Percentiles rank a stretch among this genome's conserved stretches.
phyloP scores from a whole-genome alignment of 2,113 vertebrate genomes.

The Chamaea fasciata region DNA sequence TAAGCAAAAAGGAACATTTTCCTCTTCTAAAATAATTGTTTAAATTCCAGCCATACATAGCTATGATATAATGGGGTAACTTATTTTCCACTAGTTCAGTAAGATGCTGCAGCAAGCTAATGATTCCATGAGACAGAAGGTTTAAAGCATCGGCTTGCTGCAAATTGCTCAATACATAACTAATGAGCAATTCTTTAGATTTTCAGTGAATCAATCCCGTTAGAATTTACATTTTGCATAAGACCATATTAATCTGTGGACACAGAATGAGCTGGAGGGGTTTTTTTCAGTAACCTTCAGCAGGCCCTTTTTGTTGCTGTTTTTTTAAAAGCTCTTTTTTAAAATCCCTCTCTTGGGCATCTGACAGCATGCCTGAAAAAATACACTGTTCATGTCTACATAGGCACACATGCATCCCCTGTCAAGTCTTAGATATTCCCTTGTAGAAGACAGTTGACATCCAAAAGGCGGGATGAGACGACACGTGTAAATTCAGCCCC shows the following conservation, averaged over 20 bases:
- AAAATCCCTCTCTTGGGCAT: not conserved
- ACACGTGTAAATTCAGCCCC: not conserved
- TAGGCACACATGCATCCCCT: not conserved
- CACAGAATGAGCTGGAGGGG: accelerated
- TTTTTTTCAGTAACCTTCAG: not conserved
- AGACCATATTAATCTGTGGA: not conserved
- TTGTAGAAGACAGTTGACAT: slow-evolving; percentile 1
- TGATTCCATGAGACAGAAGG: not conserved
- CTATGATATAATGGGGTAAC: not conserved
- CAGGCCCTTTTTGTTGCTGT: not conserved
- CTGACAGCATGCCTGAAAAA: slow-evolving; percentile 17
- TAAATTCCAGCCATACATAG: not conserved
- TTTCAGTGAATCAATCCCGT: slow-evolving; percentile 1
- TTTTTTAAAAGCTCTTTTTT: not conserved
- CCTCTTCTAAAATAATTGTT: not conserved
- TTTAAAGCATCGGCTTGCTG: slow-evolving; percentile 28
- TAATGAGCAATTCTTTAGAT: slow-evolving; percentile 17
- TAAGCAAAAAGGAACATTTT: not conserved
- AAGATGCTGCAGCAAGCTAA: not conserved
- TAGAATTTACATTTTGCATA: slow-evolving; percentile 28
- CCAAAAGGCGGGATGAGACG: not conserved
- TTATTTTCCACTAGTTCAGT: slow-evolving; percentile 15
- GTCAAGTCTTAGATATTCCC: not conserved
- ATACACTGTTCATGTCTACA: not conserved
- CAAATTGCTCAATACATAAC: slow-evolving; percentile 23